A percentile compares a stretch with the other conserved stretches of the same genome.
Conservation (phyloP, 2,797 vertebrate genomes). For the Paedocypris micromegethes region DNA sequence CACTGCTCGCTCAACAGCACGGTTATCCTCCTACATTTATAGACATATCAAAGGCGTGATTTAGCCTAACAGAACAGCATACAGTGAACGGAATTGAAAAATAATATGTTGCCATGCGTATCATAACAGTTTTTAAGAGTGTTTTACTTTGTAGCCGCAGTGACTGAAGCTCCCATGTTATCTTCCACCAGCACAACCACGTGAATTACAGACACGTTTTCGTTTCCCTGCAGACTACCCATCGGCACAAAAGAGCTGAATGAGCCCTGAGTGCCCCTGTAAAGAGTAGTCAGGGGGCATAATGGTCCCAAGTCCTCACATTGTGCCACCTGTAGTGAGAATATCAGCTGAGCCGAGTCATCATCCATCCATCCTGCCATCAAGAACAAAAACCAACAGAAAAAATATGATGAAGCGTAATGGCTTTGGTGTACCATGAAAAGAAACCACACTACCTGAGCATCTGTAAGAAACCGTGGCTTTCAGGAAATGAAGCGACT, state of each 20-base stretch:
- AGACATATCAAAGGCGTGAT: too few species aligned
- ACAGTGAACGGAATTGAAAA: too few species aligned
- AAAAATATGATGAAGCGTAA: background rate
- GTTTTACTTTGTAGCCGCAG: conserved; percentile 66
- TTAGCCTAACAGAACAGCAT: too few species aligned
- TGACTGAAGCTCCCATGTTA: conserved; percentile 58
- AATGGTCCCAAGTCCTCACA: conserved; percentile 46
- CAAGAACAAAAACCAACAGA: conserved; percentile 17
- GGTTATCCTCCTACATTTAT: conserved; percentile 57
- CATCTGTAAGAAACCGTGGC: conserved; percentile 68
- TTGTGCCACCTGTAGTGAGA: conserved; percentile 61
- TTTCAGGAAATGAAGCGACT: conserved; percentile 60
- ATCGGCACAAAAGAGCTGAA: conserved; percentile 63
- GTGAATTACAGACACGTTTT: conserved; percentile 52
- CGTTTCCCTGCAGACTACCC: conserved; percentile 42
- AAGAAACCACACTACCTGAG: conserved; percentile 57
- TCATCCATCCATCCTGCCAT: conserved; percentile 66
- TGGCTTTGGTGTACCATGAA: conserved; percentile 13
- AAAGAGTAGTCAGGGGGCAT: conserved; percentile 66
- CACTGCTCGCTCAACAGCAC: conserved; percentile 45
- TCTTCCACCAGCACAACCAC: conserved; percentile 66
- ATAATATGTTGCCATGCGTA: too few species aligned
- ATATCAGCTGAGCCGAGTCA: conserved; percentile 67
- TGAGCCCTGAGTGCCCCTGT: conserved; percentile 66
- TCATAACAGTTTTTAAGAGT: too few species aligned